Evolutionary conservation across 2,113 vertebrate species (phyloP).

Genomic region (Trochalopteron elliotii): DNA sequence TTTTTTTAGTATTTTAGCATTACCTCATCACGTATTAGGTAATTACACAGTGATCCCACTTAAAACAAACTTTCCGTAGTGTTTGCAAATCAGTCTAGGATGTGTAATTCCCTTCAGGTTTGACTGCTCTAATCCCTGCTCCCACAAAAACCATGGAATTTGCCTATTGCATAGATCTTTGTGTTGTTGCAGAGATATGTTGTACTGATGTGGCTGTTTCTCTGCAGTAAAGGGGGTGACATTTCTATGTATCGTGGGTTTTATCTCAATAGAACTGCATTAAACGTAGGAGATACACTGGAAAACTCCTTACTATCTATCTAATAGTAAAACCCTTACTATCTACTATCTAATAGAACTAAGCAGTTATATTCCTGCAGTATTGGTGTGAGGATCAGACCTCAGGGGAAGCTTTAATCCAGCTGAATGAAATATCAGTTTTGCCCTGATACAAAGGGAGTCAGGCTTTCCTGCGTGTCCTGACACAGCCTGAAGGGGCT

Average conservation of each 20-base stretch:
- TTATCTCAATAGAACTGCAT: background rate
- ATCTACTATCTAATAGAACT: no score
- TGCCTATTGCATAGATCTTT: background rate
- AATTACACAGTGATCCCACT: background rate
- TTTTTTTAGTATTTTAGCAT: slow-evolving; percentile 10
- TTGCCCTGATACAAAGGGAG: fast-evolving
- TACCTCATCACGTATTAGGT: slow-evolving; percentile 30
- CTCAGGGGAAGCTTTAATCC: background rate
- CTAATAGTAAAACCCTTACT: no score
- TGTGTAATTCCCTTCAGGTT: background rate
- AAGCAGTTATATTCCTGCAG: background rate
- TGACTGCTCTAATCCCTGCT: background rate
- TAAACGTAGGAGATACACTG: background rate
- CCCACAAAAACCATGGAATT: background rate
- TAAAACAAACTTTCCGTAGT: background rate
- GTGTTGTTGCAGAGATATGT: fast-evolving
- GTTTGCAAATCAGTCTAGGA: background rate
- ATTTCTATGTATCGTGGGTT: background rate
- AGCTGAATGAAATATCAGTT: background rate
- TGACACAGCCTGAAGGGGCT: background rate
- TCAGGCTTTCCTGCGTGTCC: background rate
- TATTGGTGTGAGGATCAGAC: background rate
- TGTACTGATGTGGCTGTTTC: fast-evolving
- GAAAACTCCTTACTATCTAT: background rate
- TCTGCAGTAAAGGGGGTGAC: background rate